Percentiles rank a stretch among this genome's conserved stretches.
These are phyloP conservation scores for Gymnoscelis rufifasciata DNA, from an alignment of 2,888 invertebrate species.

Conservation along the genomic window DNA sequence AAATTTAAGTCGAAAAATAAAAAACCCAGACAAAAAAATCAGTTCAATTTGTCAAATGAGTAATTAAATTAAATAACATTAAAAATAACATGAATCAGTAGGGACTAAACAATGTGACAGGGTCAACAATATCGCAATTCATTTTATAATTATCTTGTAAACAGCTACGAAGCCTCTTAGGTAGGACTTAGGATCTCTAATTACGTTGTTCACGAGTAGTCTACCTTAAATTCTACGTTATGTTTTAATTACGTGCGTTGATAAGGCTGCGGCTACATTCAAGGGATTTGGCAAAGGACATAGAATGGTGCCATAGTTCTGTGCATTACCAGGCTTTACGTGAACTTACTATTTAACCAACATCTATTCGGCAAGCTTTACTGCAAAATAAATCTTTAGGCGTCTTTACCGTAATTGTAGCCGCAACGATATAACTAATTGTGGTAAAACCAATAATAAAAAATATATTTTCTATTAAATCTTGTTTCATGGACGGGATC, in stretches of 20 bases:
- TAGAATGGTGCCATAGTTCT: too few relatives aligned
- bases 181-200: slow-evolving; percentile 9
- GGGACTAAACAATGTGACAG: slow-evolving; percentile 37
- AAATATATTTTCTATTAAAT: slow-evolving; percentile 11
- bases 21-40: slow-evolving; percentile 45
- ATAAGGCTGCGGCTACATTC: too few relatives aligned
- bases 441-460: slow-evolving; percentile 12
- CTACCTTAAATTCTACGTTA: slow-evolving; percentile 13
- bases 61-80: slow-evolving; percentile 47
- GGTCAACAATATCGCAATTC: slow-evolving; percentile 37
- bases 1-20: slow-evolving; percentile 25
- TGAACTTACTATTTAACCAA: too few relatives aligned
- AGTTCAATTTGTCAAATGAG: slow-evolving; percentile 47
- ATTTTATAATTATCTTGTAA: slow-evolving; percentile 29
- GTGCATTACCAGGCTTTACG: too few relatives aligned
- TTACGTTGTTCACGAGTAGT: slow-evolving; percentile 14
- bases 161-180: slow-evolving; percentile 23
- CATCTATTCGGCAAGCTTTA: too few relatives aligned
- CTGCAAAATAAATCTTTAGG: too few relatives aligned
- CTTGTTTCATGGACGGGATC: slow-evolving; percentile 26
- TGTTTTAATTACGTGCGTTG: background rate
- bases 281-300: too few relatives aligned
- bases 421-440: too few relatives aligned
- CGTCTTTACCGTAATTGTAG: too few relatives aligned
- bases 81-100: slow-evolving; percentile 39